These are phyloP conservation scores for Solenopsis fugax DNA, from an alignment of 1,140 invertebrate genomes.

Conservation along the genomic window DNA sequence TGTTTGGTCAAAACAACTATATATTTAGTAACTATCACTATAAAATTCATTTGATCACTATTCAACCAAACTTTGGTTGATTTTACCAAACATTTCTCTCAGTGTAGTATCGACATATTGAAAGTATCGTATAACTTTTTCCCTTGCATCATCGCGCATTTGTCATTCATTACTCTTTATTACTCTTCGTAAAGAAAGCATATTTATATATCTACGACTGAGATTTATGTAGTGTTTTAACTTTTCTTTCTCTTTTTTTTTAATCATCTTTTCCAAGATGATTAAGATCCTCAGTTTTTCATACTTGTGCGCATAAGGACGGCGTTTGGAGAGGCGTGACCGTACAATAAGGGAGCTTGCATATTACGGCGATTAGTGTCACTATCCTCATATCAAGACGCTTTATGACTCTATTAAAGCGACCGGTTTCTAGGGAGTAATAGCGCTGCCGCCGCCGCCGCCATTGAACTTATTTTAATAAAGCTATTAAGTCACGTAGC, in stretches of 20 bases:
- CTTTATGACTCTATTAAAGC: constrained; percentile 60
- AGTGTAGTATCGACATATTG: background rate
- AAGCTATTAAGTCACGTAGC: constrained; percentile 14
- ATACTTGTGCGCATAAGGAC: constrained; percentile 19
- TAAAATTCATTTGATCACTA: no score
- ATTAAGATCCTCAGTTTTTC: background rate
- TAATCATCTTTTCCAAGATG: constrained; percentile 24
- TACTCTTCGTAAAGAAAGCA: background rate
- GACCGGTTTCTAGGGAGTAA: constrained; percentile 49
- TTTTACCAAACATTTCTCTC: no score
- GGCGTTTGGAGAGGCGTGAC: constrained; percentile 14
- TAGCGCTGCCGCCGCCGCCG: background rate
- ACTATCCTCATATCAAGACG: constrained; percentile 51
- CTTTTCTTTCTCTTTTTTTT: background rate
- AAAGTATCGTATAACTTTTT: background rate
- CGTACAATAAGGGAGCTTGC: constrained; percentile 52
- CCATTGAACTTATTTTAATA: constrained; percentile 36
- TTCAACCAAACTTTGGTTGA: no score
- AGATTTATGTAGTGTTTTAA: constrained; percentile 7
- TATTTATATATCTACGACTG: background rate
- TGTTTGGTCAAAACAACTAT: no score
- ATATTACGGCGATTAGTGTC: constrained; percentile 56
- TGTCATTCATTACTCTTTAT: background rate
- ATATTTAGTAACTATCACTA: no score
- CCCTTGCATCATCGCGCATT: background rate